Base-by-base conservation (phyloP, 2,113 vertebrate genomes). In the Pterocles gutturalis region DNA sequence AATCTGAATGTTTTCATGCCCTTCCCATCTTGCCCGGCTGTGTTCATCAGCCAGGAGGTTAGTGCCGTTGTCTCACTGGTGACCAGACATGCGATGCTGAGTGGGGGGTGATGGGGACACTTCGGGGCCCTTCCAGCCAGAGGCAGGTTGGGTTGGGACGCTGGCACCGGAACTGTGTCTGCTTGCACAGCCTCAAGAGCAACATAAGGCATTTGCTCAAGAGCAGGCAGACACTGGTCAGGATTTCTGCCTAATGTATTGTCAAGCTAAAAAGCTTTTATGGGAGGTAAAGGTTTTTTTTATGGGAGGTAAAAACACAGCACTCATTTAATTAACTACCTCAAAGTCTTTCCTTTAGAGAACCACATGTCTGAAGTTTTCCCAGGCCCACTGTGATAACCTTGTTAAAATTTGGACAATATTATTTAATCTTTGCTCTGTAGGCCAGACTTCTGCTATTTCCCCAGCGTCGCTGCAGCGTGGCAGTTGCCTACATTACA, bases 1-100 rank as follows among this genome's bases (percentile, higher is more conserved):
- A 93, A 87, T 83, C 92, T n/a, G 57, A 96, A 82, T 5, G 13
- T 89, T 88, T 94, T 95, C 87, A 54, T 95, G 93, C 95, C 92
- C 90, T 55, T 58, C 90, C 94, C 90, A 60, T 72, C 83, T 91
- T 81, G 85, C 95, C 91, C 36, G 36, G 55, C 8, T 62, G 24
- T 0, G 2, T 69, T 73, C 88, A 82, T 92, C 96, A 55, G 87
- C 51, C 62, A 85, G 82, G 48, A 92, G 38, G 31, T 49, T 21
- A 4, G 41, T 55, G 70, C 75, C 81, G 41, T 86, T 62, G 71
- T 93, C 48, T 91, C 38, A 11, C 66, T 83, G 4, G 4, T 92
- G 77, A 86, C 84, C 75, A 76, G 89, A 49, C 0, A 0, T 6
- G 4, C 5, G 25, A 17, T 33, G 55, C 38, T 10, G 5, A 55